Evolutionary conservation across 2,797 vertebrate species (phyloP).

Genomic region (Enteromius treurensis): DNA sequence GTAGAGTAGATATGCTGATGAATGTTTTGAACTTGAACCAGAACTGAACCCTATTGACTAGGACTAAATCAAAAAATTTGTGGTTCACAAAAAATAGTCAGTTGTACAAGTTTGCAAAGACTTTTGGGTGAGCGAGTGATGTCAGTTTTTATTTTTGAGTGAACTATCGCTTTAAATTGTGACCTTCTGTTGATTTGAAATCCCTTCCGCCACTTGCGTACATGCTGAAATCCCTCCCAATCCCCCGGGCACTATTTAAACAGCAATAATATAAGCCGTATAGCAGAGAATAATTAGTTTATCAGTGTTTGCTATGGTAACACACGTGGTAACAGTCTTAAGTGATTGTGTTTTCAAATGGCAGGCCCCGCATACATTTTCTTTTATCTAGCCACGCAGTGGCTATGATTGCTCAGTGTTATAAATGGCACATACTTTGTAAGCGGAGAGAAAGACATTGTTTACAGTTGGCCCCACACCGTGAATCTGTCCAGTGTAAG

Average conservation of each 20-base stretch:
- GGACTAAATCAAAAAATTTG: not conserved
- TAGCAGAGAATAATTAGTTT: slow-evolving; percentile 75
- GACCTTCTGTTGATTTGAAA: slow-evolving; percentile 47
- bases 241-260: slow-evolving; percentile 66
- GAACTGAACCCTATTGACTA: not conserved
- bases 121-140: not conserved
- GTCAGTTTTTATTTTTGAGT: not conserved
- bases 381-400: slow-evolving; percentile 76
- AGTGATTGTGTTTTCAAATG: slow-evolving; percentile 79
- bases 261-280: slow-evolving; percentile 67
- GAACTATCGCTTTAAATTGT: slow-evolving; percentile 27
- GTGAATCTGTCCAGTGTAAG: slow-evolving; percentile 86
- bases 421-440: slow-evolving; percentile 84
- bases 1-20: not conserved
- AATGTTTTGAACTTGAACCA: not conserved
- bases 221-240: slow-evolving; percentile 60
- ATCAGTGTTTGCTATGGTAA: slow-evolving; percentile 84
- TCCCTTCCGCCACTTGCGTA: slow-evolving; percentile 53
- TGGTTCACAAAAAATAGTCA: not conserved
- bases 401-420: slow-evolving; percentile 80
- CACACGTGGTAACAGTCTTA: slow-evolving; percentile 78
- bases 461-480: slow-evolving; percentile 83
- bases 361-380: slow-evolving; percentile 70
- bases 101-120: not conserved
- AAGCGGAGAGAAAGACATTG: slow-evolving; percentile 79